phyloP scores from a whole-genome alignment of 2,113 vertebrate genomes.

The Sula dactylatra region DNA sequence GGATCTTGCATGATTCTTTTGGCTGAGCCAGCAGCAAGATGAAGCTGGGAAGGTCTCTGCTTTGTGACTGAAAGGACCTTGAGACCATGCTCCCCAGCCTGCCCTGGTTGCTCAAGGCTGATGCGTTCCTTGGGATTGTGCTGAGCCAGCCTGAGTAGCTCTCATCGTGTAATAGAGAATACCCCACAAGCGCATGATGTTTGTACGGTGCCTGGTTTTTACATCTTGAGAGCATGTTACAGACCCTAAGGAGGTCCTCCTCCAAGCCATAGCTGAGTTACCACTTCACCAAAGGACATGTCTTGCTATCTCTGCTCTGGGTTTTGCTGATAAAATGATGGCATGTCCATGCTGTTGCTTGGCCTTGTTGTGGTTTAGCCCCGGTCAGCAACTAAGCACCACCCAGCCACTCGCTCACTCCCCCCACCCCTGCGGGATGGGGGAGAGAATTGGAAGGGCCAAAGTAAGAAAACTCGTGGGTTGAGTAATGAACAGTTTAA shows the following conservation, averaged over 20 bases:
- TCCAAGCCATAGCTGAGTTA: not conserved
- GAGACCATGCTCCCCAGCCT: not conserved
- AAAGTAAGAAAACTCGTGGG: too few relatives aligned
- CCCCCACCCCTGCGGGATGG: too few relatives aligned
- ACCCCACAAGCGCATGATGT: rapidly evolving
- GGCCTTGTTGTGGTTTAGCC: too few relatives aligned
- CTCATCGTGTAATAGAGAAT: not conserved
- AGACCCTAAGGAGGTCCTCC: not conserved
- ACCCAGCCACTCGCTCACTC: too few relatives aligned
- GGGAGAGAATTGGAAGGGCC: too few relatives aligned
- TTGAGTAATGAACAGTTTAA: too few relatives aligned
- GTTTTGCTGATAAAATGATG: not conserved
- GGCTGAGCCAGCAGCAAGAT: not conserved
- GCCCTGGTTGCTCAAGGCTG: not conserved
- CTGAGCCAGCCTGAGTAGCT: not conserved
- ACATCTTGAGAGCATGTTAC: not conserved
- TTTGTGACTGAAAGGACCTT: not conserved
- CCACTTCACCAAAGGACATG: rapidly evolving
- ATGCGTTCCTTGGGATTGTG: not conserved
- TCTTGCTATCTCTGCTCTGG: not conserved
- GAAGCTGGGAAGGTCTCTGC: not conserved
- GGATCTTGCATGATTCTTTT: not conserved
- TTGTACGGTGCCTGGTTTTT: not conserved
- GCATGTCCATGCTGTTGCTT: not conserved
- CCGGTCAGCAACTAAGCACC: too few relatives aligned